Conservation (phyloP, 2,113 vertebrate species). For the Bos taurus region DNA sequence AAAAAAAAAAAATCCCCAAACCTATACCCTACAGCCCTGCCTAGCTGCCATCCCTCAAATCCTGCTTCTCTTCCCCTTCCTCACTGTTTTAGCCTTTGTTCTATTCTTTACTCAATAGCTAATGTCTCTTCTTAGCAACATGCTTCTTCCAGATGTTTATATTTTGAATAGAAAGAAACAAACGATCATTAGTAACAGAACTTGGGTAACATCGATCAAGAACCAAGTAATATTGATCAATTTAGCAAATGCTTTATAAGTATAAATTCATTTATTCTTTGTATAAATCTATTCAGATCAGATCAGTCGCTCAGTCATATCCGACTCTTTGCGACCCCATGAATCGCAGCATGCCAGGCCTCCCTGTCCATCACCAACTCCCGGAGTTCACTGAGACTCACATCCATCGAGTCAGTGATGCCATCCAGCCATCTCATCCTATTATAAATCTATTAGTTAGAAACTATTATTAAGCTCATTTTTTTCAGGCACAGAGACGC, state of each 20-base stretch:
- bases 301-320: too few relatives aligned
- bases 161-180: not conserved
- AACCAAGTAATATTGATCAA: not conserved
- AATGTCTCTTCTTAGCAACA: not conserved
- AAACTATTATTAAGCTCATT: not conserved
- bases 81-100: not conserved
- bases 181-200: not conserved
- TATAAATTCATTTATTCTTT: not conserved
- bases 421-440: too few relatives aligned
- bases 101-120: not conserved
- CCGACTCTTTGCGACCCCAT: too few relatives aligned
- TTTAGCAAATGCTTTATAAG: not conserved
- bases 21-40: not conserved
- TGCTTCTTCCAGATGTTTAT: not conserved
- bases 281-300: not conserved
- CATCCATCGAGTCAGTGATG: too few relatives aligned
- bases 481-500: not conserved
- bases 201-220: not conserved
- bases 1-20: not conserved
- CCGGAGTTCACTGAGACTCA: too few relatives aligned
- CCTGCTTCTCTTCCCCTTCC: not conserved
- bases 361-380: too few relatives aligned
- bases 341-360: too few relatives aligned
- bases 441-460: not conserved
- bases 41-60: not conserved